Conservation (phyloP, 2,797 vertebrate genomes). For the Phaenicophaeus curvirostris region DNA sequence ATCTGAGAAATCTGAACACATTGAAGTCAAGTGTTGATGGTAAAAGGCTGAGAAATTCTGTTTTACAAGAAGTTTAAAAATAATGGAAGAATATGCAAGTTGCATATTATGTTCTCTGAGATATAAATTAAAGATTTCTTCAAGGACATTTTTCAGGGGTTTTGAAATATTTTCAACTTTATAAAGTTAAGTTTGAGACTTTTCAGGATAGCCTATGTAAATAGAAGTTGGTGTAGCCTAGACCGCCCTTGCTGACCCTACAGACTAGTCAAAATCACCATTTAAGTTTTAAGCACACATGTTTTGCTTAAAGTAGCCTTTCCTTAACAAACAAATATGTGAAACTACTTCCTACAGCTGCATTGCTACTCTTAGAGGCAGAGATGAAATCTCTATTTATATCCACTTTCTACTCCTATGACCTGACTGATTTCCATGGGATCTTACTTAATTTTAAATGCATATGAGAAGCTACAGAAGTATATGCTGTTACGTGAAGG, state of each 20-base stretch:
- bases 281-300: not conserved
- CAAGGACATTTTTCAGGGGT: not conserved
- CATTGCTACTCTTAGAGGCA: not conserved
- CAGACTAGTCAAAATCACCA: not conserved
- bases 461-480: not conserved
- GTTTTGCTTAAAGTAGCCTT: not conserved
- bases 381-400: not conserved
- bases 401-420: not conserved
- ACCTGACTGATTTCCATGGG: not conserved
- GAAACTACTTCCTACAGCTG: not conserved
- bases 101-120: not conserved
- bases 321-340: not conserved
- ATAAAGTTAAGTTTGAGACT: not conserved
- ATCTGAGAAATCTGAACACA: not conserved
- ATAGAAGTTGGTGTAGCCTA: not conserved
- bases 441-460: not conserved
- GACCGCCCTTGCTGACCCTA: not conserved
- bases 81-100: not conserved
- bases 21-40: not conserved
- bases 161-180: not conserved
- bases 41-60: not conserved
- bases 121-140: not conserved
- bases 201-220: not conserved
- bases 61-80: not conserved
- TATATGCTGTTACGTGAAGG: not conserved